These are phyloP conservation scores for Drosophila planitibia DNA, from an alignment of 2,888 invertebrate genomes.

Conservation along the genomic window DNA sequence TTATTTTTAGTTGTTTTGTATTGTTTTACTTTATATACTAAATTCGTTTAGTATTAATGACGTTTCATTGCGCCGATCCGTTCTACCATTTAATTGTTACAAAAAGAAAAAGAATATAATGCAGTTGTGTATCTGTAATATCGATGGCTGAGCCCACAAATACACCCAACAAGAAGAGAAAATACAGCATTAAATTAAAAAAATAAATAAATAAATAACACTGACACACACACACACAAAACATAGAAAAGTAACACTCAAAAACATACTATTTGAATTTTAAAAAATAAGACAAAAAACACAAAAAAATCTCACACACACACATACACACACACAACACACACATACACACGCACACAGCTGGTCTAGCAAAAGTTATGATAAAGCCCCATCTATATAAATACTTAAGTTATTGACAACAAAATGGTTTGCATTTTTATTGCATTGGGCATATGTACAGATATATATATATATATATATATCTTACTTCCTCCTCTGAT, in stretches of 20 bases:
- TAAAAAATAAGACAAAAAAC: too few species aligned
- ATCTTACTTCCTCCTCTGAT: not conserved
- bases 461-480: not conserved
- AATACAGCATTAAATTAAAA: not conserved
- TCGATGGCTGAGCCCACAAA: slow-evolving; percentile 26
- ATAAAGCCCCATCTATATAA: slow-evolving; percentile 2
- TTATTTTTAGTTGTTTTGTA: not conserved
- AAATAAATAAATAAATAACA: not conserved
- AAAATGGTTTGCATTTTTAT: not conserved
- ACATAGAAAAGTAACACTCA: not conserved
- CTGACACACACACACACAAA: not conserved
- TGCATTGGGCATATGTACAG: not conserved
- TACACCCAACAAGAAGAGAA: not conserved
- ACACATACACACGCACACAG: slow-evolving; percentile 2
- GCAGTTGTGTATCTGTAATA: slow-evolving; percentile 16
- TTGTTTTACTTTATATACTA: not conserved
- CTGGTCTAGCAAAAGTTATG: slow-evolving; percentile 4
- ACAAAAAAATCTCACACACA: not conserved
- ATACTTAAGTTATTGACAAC: slow-evolving; percentile 27
- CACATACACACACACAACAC: not conserved
- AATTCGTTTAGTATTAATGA: not conserved
- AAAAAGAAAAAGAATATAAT: not conserved
- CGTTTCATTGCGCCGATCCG: slow-evolving; percentile 14
- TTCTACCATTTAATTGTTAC: slow-evolving; percentile 23
- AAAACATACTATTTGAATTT: not conserved